These are phyloP conservation scores for Mizuhopecten yessoensis DNA, from an alignment of 1,140 invertebrate genomes.

Conservation along the genomic window DNA sequence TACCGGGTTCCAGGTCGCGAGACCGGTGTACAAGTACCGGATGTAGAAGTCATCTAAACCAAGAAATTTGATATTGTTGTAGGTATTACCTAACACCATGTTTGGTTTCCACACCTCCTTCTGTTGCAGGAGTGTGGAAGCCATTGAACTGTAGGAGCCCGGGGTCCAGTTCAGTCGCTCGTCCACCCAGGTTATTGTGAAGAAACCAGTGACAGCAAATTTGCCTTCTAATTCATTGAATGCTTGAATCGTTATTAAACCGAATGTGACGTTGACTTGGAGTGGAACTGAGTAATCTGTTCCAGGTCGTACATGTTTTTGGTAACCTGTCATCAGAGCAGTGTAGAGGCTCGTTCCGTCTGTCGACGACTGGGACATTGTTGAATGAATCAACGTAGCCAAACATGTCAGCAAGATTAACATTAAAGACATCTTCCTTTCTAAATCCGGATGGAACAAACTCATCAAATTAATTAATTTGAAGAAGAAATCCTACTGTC, in stretches of 20 bases:
- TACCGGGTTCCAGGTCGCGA: constrained; percentile 40
- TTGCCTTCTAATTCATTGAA: constrained; percentile 46
- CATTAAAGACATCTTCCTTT: not conserved
- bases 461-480: not conserved
- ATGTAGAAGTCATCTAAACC: not conserved
- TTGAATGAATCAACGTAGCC: not conserved
- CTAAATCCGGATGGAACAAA: not conserved
- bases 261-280: constrained; percentile 23
- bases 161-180: constrained; percentile 45
- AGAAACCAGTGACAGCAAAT: constrained; percentile 47
- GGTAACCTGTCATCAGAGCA: constrained; percentile 12
- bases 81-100: constrained; percentile 30
- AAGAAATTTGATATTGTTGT: not conserved
- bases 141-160: not conserved
- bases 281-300: not conserved
- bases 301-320: constrained; percentile 48
- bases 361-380: not conserved
- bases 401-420: not conserved
- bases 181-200: constrained; percentile 47
- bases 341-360: constrained; percentile 45
- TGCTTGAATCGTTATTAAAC: constrained; percentile 29
- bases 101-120: constrained; percentile 49
- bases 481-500: not conserved
- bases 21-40: constrained; percentile 18
- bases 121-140: constrained; percentile 5